phyloP scores from a whole-genome alignment of 2,888 invertebrate species.

The Heliconius hortense region DNA sequence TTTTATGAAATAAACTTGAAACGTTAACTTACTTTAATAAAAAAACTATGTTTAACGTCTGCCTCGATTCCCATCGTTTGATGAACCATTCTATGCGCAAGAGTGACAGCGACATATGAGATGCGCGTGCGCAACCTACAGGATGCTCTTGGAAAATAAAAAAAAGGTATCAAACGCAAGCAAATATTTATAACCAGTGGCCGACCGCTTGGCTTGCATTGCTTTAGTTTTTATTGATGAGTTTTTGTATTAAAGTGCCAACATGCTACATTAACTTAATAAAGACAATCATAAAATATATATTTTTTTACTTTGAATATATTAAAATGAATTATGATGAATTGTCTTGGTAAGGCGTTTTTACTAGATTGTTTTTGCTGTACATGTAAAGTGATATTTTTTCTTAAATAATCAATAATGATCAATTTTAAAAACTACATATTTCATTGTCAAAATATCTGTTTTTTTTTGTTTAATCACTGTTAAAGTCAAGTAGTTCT shows the following conservation, averaged over 20 bases:
- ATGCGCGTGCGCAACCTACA: constrained; percentile 42
- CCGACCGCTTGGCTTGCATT: constrained; percentile 12
- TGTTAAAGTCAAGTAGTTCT: not conserved
- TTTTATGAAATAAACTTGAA: not conserved
- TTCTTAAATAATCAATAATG: too few species aligned
- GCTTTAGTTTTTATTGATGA: constrained; percentile 11
- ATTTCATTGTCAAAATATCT: too few species aligned
- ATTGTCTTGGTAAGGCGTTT: too few species aligned
- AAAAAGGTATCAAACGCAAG: constrained; percentile 22
- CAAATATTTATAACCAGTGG: constrained; percentile 26
- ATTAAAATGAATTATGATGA: not conserved
- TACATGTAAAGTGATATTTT: too few species aligned
- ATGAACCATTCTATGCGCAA: constrained; percentile 55
- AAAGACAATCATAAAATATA: not conserved
- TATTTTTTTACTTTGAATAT: not conserved
- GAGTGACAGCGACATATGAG: constrained; percentile 56
- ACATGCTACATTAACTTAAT: not conserved
- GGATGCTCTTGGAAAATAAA: constrained; percentile 35
- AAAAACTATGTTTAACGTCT: constrained; percentile 26
- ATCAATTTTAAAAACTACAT: too few species aligned
- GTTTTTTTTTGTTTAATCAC: too few species aligned
- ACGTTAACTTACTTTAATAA: not conserved
- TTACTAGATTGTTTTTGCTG: too few species aligned
- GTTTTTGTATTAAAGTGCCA: not conserved
- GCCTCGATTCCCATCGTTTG: constrained; percentile 56